Evolutionary conservation across 2,797 vertebrate genomes (phyloP), one percentile per base, ranked within the genome.

Genomic region (Pogoniulus pusillus): DNA sequence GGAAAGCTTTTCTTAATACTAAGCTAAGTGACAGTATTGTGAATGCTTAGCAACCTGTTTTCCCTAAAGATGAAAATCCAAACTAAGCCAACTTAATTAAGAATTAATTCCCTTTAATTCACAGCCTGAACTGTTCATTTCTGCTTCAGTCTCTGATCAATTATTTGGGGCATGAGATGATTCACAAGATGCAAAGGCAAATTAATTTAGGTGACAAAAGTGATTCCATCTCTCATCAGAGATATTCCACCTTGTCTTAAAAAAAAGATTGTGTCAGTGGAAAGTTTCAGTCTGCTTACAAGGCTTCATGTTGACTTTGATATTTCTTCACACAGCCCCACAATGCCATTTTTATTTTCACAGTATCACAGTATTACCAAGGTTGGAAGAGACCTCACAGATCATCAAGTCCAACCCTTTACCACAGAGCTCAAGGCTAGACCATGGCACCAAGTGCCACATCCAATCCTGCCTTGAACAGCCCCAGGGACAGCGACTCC

Each of bases 31-130:
- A 74, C 0, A 4, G 70, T 60, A 92, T 47, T 76, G 79, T 75
- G 89, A 94, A 95, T 76, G 79, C 85, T 94, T 92, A 93, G 80
- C 89, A 86, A 86, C 35, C 85, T 81, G 6, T 49, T 86, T 82
- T 88, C 84, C 80, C 84, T 87, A 66, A 92, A 95, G 91, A 95
- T 79, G 66, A 94, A 96, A 96, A 96, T 91, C 89, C 72, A 70
- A 89, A 91, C 71, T 89, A 91, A 96, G 86, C 79, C 93, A 95
- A 92, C 77, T 95, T 96, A 96, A 96, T 97, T 96, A 96, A 96
- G 90, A 96, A 95, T 94, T 95, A 96, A 97, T 93, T 95, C 93
- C 75, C 74, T 93, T 92, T 88, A 96, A 94, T 93, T 91, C 88
- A 91, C 66, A 86, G 79, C 43, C 72, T 63, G 47, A 86, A 89